Evolutionary conservation across 2,888 invertebrate genomes (phyloP).

Genomic region (Mactromeris polynyma): DNA sequence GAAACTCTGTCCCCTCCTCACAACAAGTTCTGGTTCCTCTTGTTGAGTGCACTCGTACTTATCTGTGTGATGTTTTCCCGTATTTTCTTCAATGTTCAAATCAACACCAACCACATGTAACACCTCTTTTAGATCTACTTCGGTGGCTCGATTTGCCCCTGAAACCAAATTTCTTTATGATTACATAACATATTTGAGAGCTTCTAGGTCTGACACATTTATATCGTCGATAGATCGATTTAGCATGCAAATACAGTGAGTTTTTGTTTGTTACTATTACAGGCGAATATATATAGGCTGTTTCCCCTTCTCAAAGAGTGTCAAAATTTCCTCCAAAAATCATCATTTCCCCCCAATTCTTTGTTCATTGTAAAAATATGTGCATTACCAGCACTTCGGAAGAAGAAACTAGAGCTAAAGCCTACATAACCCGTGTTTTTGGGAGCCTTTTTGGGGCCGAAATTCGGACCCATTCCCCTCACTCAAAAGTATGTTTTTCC

Average conservation of each 20-base stretch:
- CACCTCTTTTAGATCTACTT: conserved; percentile 21
- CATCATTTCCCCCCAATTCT: too few species aligned
- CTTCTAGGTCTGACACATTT: too few species aligned
- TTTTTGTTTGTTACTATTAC: background rate
- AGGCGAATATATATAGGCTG: background rate
- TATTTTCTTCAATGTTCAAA: conserved; percentile 45
- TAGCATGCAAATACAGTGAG: background rate
- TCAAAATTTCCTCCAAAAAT: background rate
- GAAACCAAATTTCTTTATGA: background rate
- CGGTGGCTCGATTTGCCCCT: background rate
- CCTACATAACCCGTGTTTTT: background rate
- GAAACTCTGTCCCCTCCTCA: conserved; percentile 85
- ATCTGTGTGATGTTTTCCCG: conserved; percentile 44
- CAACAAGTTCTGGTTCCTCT: conserved; percentile 86
- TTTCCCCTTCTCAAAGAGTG: background rate
- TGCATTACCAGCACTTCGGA: too few species aligned
- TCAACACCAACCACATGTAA: conserved; percentile 44
- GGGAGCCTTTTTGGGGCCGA: background rate
- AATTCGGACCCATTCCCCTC: background rate
- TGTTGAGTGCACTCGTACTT: conserved; percentile 46
- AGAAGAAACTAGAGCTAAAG: background rate
- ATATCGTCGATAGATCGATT: background rate
- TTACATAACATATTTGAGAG: background rate
- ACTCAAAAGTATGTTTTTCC: background rate
- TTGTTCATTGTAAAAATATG: too few species aligned